A percentile compares a stretch with the other conserved stretches of the same genome.
These are phyloP conservation scores for Haliclystus octoradiatus DNA, from an alignment of 30 jellyfish, hydroid and myxozoan species.

Conservation along the genomic window DNA sequence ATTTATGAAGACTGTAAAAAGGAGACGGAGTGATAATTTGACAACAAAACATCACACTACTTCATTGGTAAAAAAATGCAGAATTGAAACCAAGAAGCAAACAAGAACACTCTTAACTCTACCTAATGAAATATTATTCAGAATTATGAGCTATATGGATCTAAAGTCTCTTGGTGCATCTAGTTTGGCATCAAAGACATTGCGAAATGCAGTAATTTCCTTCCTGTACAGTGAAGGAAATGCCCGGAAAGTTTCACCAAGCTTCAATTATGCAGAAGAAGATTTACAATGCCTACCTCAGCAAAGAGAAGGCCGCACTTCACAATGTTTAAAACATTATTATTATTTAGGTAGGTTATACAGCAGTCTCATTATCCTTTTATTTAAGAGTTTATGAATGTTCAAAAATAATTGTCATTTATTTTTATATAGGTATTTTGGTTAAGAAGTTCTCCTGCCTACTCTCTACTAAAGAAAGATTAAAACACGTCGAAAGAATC, in stretches of 20 bases:
- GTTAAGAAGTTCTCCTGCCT: conserved; percentile 74
- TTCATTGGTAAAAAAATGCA: background rate
- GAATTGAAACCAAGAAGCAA: conserved; percentile 9
- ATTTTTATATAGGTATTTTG: conserved; percentile 34
- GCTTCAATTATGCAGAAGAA: conserved; percentile 6
- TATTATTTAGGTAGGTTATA: conserved; percentile 42
- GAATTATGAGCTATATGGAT: conserved; percentile 28
- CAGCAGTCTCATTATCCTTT: background rate
- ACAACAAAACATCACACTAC: conserved; percentile 20
- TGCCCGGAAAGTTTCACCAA: conserved; percentile 44
- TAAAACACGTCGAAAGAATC: conserved; percentile 70
- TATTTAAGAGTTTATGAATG: no score
- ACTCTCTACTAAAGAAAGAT: conserved; percentile 79
- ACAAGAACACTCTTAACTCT: conserved; percentile 29
- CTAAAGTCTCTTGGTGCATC: conserved; percentile 49
- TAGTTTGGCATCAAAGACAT: conserved; percentile 63
- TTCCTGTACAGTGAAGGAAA: conserved; percentile 61
- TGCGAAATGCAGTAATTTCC: conserved; percentile 55
- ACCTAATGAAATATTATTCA: conserved; percentile 28
- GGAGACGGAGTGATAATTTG: conserved; percentile 4
- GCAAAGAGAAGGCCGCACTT: conserved; percentile 12
- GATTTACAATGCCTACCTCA: conserved; percentile 14
- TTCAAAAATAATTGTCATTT: background rate
- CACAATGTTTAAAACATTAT: conserved; percentile 56
- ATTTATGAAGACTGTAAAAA: conserved; percentile 22